Base-by-base conservation (phyloP, 2,797 vertebrate species). In the Tinamus major region DNA sequence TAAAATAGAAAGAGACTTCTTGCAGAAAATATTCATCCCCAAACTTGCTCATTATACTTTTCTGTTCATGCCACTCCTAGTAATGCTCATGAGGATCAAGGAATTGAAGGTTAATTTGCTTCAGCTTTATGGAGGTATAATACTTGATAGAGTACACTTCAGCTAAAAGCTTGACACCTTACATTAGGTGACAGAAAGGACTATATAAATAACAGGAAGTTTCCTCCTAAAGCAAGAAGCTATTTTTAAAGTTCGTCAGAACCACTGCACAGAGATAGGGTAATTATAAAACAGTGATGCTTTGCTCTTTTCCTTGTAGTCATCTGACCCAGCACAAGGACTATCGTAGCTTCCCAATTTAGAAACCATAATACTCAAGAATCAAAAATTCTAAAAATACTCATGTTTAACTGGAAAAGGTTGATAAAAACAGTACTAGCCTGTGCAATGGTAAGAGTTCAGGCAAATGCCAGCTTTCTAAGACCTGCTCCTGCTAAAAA, bases 131-230 rank as follows among this genome's bases (percentile, higher is more conserved):
- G 23, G 13, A 65, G 61, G 11, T 33, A 33, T 51, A 83, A 55
- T 61, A 51, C n/a, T 75, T 63, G 68, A 61, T 21, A 69, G 3
- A 20, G 3, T 63, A 58, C 0, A 4, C 72, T 90, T 81, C 48
- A 79, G 61, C 76, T 71, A 82, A 79, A 93, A 85, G 79, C 46
- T 58, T 91, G 85, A 84, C 59, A 95, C 69, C 64, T 93, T 92
- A 79, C 72, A 39, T 75, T 95, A 93, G 78, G 81, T 93, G 83
- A 79, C 71, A 87, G 27, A 93, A 51, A 91, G 35, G n/a, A 85
- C 53, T 78, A 63, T 68, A 82, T 91, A 90, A 96, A 95, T 89
- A 97, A 96, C 95, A 97, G 91, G 91, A 96, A 96, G 84, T 94
- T 96, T 97, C 93, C 76, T 92, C 83, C 82, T 93, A 46, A 86